Evolutionary conservation across 2,888 invertebrate genomes (phyloP).

Genomic region (Drosophila helvetica): DNA sequence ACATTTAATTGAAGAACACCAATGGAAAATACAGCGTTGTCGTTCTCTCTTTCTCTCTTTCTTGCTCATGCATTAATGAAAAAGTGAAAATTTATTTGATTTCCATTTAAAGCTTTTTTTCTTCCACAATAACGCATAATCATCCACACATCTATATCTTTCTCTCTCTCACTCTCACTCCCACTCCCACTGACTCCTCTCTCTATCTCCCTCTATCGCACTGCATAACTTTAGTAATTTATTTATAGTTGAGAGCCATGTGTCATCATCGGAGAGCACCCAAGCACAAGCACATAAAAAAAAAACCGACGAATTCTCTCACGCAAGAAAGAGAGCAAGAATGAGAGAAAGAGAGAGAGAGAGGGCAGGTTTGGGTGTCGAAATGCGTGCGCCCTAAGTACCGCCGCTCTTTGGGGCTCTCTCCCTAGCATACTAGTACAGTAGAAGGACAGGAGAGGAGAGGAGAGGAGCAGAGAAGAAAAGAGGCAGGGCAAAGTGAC

Average conservation of each 20-base stretch:
- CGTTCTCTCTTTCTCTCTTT: too few relatives aligned
- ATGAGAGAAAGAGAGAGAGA: not conserved
- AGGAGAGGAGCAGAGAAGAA: not conserved
- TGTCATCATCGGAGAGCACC: constrained; percentile 47
- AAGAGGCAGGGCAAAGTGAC: constrained; percentile 46
- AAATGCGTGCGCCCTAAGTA: not conserved
- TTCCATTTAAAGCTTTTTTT: not conserved
- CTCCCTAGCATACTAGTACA: not conserved
- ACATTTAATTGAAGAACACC: too few relatives aligned
- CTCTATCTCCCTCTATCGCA: not conserved
- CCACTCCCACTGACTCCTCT: not conserved
- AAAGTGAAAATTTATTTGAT: not conserved
- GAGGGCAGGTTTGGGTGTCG: not conserved
- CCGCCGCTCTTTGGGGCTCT: not conserved
- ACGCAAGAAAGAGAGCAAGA: not conserved
- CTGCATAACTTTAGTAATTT: constrained; percentile 10
- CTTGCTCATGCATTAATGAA: not conserved
- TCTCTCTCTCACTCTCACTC: not conserved
- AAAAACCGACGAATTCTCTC: constrained; percentile 14
- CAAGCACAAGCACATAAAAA: constrained; percentile 33
- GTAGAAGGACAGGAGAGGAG: not conserved
- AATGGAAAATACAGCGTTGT: too few relatives aligned
- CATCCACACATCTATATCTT: constrained; percentile 1
- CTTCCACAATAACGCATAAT: not conserved
- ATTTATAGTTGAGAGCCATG: constrained; percentile 58